Evolutionary conservation across 1,140 invertebrate species (phyloP).

Genomic region (Hestina assimilis): DNA sequence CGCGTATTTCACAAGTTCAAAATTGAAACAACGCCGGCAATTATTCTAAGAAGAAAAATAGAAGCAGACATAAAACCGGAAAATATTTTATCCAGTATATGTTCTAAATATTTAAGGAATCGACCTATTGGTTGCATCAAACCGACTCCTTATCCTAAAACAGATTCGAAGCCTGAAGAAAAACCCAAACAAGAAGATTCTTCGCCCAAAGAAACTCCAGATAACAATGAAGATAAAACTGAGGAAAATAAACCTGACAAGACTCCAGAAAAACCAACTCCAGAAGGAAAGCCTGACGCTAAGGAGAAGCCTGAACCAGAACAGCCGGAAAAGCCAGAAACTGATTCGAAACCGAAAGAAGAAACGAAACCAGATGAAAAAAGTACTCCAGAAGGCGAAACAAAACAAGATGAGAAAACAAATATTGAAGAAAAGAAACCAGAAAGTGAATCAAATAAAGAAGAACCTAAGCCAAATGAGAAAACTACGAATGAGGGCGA

Average conservation of each 20-base stretch:
- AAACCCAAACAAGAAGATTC: neutral
- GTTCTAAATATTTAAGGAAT: neutral
- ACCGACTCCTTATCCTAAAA: neutral
- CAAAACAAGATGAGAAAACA: neutral
- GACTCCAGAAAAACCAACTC: neutral
- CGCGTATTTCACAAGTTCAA: slow-evolving; percentile 24
- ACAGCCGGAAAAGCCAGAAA: neutral
- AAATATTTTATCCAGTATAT: slow-evolving; percentile 12
- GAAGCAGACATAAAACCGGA: slow-evolving; percentile 1
- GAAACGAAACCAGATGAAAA: neutral
- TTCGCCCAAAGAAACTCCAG: neutral
- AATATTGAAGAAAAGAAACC: neutral
- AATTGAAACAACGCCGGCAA: slow-evolving; percentile 19
- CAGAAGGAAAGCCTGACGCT: neutral
- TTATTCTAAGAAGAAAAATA: slow-evolving; percentile 7
- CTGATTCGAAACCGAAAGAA: neutral
- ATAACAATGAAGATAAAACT: too few species aligned
- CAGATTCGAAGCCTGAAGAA: neutral
- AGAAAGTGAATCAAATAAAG: neutral
- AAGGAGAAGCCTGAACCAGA: neutral
- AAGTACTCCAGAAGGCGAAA: neutral
- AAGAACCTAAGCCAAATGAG: neutral
- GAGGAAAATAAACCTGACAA: neutral
- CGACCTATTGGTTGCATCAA: slow-evolving; percentile 13
- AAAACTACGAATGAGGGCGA: neutral